A percentile compares a stretch with the other conserved stretches of the same genome.
phyloP scores from a whole-genome alignment of 2,797 vertebrate genomes.

The Bradypus variegatus region DNA sequence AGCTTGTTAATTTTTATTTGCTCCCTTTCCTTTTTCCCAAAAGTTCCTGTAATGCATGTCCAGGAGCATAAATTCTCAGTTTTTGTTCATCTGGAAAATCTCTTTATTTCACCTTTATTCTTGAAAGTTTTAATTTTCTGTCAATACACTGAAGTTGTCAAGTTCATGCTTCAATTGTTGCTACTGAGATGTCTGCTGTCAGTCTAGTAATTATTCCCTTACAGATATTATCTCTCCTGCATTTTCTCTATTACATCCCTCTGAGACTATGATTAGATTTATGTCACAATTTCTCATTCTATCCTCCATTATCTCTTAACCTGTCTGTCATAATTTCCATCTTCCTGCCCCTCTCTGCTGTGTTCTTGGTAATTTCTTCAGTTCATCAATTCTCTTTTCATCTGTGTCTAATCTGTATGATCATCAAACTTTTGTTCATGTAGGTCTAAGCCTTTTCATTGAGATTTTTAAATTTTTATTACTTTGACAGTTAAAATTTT shows the following conservation, averaged over 20 bases:
- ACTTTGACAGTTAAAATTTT: not conserved
- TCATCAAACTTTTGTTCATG: not conserved
- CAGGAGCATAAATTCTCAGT: not conserved
- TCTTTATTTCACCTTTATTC: not conserved
- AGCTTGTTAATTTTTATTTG: constrained; percentile 14
- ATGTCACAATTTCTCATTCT: not conserved
- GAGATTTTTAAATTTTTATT: not conserved
- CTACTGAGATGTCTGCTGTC: not conserved
- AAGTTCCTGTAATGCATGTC: not conserved
- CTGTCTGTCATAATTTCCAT: not conserved
- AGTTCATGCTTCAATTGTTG: not conserved
- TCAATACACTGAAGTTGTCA: not conserved
- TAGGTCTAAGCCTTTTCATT: not conserved
- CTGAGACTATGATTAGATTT: not conserved
- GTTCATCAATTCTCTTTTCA: not conserved
- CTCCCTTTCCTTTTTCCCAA: not conserved
- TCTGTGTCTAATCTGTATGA: not conserved
- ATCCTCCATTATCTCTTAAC: not conserved
- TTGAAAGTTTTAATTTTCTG: not conserved
- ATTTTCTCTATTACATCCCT: not conserved
- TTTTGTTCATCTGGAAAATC: constrained; percentile 2
- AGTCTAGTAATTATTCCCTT: not conserved
- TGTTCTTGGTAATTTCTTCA: not conserved
- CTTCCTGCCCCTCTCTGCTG: not conserved
- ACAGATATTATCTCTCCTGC: not conserved